Evolutionary conservation across 2,113 vertebrate genomes (phyloP).

Genomic region (Channa maculata): DNA sequence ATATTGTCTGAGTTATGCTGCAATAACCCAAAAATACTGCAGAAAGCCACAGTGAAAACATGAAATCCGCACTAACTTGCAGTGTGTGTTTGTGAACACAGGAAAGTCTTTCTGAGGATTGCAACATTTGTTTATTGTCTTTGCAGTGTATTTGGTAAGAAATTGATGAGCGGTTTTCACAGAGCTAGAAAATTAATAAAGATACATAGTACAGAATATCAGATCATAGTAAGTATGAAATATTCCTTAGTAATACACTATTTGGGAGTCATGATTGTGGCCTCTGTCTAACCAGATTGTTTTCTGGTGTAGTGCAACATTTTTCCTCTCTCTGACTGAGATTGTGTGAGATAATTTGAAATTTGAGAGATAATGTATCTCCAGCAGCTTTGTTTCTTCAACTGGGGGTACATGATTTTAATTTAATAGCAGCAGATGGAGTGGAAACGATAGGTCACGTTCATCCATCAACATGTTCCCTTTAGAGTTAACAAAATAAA

Average conservation of each 20-base stretch:
- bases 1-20: slow-evolving; percentile 12
- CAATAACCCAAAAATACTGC: slow-evolving; percentile 18
- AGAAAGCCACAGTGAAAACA: slow-evolving; percentile 15
- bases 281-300: background rate
- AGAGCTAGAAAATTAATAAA: slow-evolving; percentile 10
- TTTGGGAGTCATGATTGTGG: background rate
- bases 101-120: too few species aligned
- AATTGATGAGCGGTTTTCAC: slow-evolving; percentile 8
- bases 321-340: background rate
- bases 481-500: background rate
- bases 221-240: background rate
- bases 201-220: background rate
- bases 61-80: background rate
- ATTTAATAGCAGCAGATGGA: slow-evolving; percentile 1
- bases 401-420: too few species aligned
- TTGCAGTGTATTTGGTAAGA: slow-evolving; percentile 6
- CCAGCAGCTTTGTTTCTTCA: background rate
- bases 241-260: background rate
- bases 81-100: too few species aligned
- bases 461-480: background rate
- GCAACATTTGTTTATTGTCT: slow-evolving; percentile 19
- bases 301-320: background rate
- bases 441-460: background rate
- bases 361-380: slow-evolving; percentile 6
- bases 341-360: background rate